Evolutionary conservation across 2,888 invertebrate species (phyloP).

Genomic region (Heliconius sara): DNA sequence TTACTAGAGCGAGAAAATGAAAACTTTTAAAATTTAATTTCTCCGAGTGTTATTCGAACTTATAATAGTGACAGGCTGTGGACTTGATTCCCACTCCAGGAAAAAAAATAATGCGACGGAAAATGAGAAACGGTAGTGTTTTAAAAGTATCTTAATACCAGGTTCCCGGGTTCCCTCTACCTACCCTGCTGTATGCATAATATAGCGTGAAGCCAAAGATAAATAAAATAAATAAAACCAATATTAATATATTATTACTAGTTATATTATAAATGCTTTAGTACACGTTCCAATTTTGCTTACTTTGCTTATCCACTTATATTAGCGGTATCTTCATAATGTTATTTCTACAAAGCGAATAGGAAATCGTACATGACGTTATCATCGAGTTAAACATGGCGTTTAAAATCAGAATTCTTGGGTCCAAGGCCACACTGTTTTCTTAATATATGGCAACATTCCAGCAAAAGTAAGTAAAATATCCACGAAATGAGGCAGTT

Average conservation of each 20-base stretch:
- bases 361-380: constrained; percentile 16
- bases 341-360: constrained; percentile 1
- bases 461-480: constrained; percentile 57
- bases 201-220: too few species aligned
- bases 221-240: not conserved
- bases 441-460: constrained; percentile 62
- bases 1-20: too few species aligned
- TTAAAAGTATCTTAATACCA: too few species aligned
- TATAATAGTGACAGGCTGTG: too few species aligned
- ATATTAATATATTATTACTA: not conserved
- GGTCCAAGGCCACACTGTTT: constrained; percentile 55
- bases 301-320: constrained; percentile 6
- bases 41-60: too few species aligned
- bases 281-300: not conserved
- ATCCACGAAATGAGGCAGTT: constrained; percentile 44
- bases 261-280: not conserved
- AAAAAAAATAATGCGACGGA: too few species aligned
- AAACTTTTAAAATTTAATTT: too few species aligned
- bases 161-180: too few species aligned
- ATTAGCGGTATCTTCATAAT: not conserved
- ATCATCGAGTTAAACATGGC: constrained; percentile 15
- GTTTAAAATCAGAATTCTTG: constrained; percentile 43
- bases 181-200: too few species aligned
- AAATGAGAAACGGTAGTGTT: too few species aligned
- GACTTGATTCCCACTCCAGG: too few species aligned